Conservation (phyloP, 2,888 invertebrate species). For the Actias luna region DNA sequence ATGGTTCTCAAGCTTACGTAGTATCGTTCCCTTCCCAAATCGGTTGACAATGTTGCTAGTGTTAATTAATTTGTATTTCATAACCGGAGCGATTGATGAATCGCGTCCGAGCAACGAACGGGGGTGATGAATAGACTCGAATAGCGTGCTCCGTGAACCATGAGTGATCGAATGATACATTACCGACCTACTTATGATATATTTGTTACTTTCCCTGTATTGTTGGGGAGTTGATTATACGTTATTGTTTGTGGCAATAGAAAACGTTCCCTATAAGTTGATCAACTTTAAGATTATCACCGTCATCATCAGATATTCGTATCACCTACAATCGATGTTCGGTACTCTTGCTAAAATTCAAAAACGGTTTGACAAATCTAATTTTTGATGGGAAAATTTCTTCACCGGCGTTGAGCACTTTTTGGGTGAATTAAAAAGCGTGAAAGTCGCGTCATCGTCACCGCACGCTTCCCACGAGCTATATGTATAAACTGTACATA, state of each 20-base stretch:
- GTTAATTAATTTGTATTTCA: constrained; percentile 56
- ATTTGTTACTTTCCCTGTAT: not conserved
- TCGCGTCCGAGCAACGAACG: constrained; percentile 25
- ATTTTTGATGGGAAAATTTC: too few relatives aligned
- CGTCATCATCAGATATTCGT: too few relatives aligned
- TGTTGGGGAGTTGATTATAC: not conserved
- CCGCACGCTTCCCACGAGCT: too few relatives aligned
- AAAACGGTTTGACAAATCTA: too few relatives aligned
- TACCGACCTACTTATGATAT: constrained; percentile 1
- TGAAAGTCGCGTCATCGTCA: too few relatives aligned
- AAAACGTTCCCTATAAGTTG: not conserved
- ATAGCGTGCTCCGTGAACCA: not conserved
- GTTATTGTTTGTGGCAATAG: too few relatives aligned
- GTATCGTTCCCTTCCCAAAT: not conserved
- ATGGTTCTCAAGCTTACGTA: not conserved
- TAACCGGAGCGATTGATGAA: constrained; percentile 46
- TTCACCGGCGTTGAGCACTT: too few relatives aligned
- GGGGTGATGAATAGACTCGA: constrained; percentile 17
- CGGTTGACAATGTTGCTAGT: constrained; percentile 17
- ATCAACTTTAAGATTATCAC: too few relatives aligned
- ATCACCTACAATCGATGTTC: too few relatives aligned
- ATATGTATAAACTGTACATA: too few relatives aligned
- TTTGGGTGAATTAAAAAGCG: too few relatives aligned
- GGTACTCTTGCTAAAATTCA: too few relatives aligned
- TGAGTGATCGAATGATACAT: constrained; percentile 23